Base-by-base conservation (phyloP, 2,797 vertebrate genomes). In the Parauchenoglanis ngamensis region DNA sequence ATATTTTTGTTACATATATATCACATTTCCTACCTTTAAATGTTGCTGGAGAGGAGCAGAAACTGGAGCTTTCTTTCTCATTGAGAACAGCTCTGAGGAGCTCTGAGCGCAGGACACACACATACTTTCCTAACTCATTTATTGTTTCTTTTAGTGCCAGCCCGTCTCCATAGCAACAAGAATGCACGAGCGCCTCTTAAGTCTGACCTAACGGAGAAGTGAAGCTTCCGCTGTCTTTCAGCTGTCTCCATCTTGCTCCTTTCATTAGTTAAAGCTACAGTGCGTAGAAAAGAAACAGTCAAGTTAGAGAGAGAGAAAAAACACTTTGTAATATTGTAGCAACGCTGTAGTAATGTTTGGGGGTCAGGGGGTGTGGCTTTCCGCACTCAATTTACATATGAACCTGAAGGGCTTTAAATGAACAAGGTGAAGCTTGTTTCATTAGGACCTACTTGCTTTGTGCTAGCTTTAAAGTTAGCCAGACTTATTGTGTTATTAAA, bases 131-230 rank as follows among this genome's bases (percentile, higher is more conserved):
- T 19, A 13, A 52, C 44, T 46, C 61, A 19, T 40, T 19, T 54
- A 19, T 40, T 19, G 40, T 21, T 35, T 73, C 10, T 15, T 31
- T 73, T 10, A 81, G 57, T 7, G 80, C 44, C 46, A 56, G 46
- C 72, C 31, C 72, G 77, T 88, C 90, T 90, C 95, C 92, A 94
- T 95, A 89, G 93, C 88, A 95, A 95, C 95, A 73, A 86, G 87
- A 92, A 90, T 90, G 90, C 63, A 40, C 19, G 17, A 77, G 49
- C 88, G 89, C 92, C 49, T 65, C 15, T 81, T 63, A 63, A 81
- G 79, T 81, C 59, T 46, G 79, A 65, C 12, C 59, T 81, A 81
- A 81, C 25, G 40, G 59, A 28, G 79, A 81, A 81, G 78, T 81
- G 23, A 40, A n/a, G 35, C 78, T 61, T n/a, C 35, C 1, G 5